A percentile compares a stretch with the other conserved stretches of the same genome.
These are phyloP conservation scores for Acanthacorydalis orientalis DNA, from an alignment of 2,888 invertebrate genomes.

Conservation along the genomic window DNA sequence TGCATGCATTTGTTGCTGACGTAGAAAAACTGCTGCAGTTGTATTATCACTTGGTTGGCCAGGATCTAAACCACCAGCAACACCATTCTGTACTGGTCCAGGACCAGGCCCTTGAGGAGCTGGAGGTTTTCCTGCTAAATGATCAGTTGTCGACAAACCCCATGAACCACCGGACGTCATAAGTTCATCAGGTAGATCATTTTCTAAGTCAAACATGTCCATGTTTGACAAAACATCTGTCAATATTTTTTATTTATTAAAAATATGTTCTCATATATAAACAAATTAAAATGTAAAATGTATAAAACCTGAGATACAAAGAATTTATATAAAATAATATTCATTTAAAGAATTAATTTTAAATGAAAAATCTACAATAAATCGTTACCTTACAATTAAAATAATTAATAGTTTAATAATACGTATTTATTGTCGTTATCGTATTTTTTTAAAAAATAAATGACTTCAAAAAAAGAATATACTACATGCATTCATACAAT, in stretches of 20 bases:
- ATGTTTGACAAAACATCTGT: constrained; percentile 67
- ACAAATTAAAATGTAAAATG: no score
- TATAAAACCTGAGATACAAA: no score
- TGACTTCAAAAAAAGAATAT: no score
- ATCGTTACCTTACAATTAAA: no score
- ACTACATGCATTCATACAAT: no score
- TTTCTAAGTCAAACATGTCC: constrained; percentile 79
- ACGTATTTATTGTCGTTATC: no score
- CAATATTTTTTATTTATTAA: constrained; percentile 9
- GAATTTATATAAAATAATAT: no score
- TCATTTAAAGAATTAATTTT: no score
- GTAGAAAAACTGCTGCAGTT: constrained; percentile 14
- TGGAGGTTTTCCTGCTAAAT: constrained; percentile 48
- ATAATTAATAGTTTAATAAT: no score
- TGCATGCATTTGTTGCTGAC: constrained; percentile 36
- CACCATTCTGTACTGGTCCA: constrained; percentile 55
- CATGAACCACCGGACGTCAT: constrained; percentile 55
- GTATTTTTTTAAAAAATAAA: no score
- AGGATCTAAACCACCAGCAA: constrained; percentile 36
- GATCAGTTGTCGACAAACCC: constrained; percentile 43
- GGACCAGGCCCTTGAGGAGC: constrained; percentile 73
- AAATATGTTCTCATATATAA: no score
- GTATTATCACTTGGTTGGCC: constrained; percentile 27
- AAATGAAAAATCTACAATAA: no score
- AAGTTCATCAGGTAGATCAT: constrained; percentile 81